These are phyloP conservation scores for Bagarius yarrelli DNA, from an alignment of 2,113 vertebrate species.

Conservation along the genomic window DNA sequence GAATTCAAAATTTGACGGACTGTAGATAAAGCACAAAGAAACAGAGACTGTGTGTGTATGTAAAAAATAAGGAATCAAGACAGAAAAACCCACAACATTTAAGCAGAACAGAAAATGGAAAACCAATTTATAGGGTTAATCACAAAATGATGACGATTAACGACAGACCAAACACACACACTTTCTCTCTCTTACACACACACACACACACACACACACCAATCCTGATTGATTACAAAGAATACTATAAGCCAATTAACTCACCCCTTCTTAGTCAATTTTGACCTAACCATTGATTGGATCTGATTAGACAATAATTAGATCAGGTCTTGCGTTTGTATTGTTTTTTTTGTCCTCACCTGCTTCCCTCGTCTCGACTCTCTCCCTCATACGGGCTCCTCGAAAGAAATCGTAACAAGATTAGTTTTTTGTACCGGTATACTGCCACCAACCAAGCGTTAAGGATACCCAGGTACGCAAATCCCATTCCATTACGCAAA, in stretches of 20 bases:
- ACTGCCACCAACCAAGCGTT: constrained; percentile 27
- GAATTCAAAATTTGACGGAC: background rate
- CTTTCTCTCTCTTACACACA: background rate
- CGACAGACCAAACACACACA: constrained; percentile 22
- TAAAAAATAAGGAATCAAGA: background rate
- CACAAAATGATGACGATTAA: constrained; percentile 14
- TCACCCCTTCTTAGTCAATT: constrained; percentile 53
- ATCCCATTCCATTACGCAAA: constrained; percentile 29
- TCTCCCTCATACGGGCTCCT: constrained; percentile 94
- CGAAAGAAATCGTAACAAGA: constrained; percentile 80
- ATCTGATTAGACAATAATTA: constrained; percentile 55
- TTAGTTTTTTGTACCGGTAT: constrained; percentile 64
- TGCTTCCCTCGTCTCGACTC: constrained; percentile 87
- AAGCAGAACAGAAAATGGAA: constrained; percentile 6
- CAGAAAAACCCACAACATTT: background rate
- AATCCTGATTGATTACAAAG: constrained; percentile 57
- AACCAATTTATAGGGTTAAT: constrained; percentile 2
- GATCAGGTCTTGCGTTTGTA: constrained; percentile 29
- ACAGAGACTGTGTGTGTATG: background rate
- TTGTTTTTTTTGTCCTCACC: constrained; percentile 77
- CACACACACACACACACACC: constrained; percentile 46
- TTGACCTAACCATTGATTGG: constrained; percentile 57
- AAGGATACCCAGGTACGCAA: background rate
- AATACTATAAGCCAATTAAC: constrained; percentile 54
- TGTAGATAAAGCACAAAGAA: background rate